Evolutionary conservation across 1,140 invertebrate genomes (phyloP).

Genomic region (Oncopodura yosiiana): DNA sequence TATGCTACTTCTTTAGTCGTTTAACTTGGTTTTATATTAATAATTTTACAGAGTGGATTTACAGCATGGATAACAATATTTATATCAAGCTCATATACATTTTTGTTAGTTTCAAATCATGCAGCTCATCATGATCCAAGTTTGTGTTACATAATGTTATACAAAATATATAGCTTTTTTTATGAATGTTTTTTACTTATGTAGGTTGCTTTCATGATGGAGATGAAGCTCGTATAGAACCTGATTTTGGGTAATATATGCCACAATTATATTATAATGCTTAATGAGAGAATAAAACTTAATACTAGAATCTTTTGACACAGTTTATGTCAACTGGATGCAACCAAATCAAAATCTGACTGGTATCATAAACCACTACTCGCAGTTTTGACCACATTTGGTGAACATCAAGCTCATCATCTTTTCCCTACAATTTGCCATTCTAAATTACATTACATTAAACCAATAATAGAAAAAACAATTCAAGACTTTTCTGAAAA

Average conservation of each 20-base stretch:
- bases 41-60: constrained; percentile 7
- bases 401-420: constrained; percentile 27
- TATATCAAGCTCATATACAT: constrained; percentile 21
- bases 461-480: constrained; percentile 12
- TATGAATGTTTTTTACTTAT: no score
- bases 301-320: not conserved
- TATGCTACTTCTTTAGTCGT: not conserved
- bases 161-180: no score
- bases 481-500: constrained; percentile 22
- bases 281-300: not conserved
- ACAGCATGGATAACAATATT: constrained; percentile 33
- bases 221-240: constrained; percentile 30
- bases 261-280: not conserved
- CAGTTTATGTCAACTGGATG: constrained; percentile 30
- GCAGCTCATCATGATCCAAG: constrained; percentile 35
- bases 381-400: constrained; percentile 23
- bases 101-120: constrained; percentile 31
- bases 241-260: constrained; percentile 30
- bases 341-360: constrained; percentile 11
- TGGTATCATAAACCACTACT: constrained; percentile 15
- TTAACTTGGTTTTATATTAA: not conserved
- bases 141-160: no score
- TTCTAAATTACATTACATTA: constrained; percentile 22
- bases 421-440: constrained; percentile 32
- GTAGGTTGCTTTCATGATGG: constrained; percentile 38